These are phyloP conservation scores for Melospiza georgiana DNA, from an alignment of 2,113 vertebrate species.

Conservation along the genomic window DNA sequence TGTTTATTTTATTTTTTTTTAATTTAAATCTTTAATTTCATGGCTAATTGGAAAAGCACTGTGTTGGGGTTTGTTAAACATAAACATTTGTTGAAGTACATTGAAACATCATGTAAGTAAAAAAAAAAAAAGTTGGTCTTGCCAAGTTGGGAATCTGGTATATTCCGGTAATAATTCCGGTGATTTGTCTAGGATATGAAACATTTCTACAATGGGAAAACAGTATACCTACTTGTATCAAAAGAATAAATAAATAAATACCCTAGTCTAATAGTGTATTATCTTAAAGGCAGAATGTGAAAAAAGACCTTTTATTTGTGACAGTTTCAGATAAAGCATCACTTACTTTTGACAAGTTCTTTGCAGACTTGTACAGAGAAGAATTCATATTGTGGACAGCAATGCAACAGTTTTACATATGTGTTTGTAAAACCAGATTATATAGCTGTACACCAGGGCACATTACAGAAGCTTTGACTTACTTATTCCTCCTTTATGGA, in stretches of 20 bases:
- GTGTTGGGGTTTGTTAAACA: accelerated
- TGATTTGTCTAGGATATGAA: not conserved
- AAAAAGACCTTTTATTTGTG: not conserved
- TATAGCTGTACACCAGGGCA: not conserved
- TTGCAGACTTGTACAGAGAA: not conserved
- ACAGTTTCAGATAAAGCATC: not conserved
- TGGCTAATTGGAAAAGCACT: not conserved
- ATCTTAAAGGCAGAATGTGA: not conserved
- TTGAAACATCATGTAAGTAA: not conserved
- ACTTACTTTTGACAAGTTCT: not conserved
- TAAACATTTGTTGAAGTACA: not conserved
- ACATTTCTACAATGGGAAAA: not conserved
- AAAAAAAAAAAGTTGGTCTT: not conserved
- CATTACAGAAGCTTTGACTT: not conserved
- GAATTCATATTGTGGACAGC: not conserved
- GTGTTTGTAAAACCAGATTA: not conserved
- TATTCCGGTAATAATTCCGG: not conserved
- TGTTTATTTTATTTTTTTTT: not conserved
- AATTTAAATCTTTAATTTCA: not conserved
- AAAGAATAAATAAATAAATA: not conserved
- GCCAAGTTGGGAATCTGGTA: not conserved
- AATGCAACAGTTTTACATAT: not conserved
- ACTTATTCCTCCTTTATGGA: not conserved
- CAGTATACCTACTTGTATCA: not conserved
- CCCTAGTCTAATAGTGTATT: not conserved